A percentile compares a stretch with the other conserved stretches of the same genome.
Evolutionary conservation across 2,797 vertebrate species (phyloP).

Genomic region (Falco cherrug): DNA sequence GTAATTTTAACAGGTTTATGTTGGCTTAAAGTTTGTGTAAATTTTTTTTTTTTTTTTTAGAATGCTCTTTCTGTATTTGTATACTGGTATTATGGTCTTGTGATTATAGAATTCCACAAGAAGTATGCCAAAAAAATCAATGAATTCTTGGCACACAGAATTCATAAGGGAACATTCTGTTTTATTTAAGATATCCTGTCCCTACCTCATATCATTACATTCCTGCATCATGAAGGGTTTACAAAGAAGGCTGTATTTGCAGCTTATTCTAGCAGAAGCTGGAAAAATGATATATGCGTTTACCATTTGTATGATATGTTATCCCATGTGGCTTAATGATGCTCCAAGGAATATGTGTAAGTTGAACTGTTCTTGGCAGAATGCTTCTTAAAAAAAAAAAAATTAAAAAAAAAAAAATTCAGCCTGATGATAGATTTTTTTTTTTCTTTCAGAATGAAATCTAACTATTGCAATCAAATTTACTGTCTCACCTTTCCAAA

Average conservation of each 20-base stretch:
- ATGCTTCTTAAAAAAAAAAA: not conserved
- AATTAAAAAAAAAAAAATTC: not conserved
- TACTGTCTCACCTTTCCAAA: not conserved
- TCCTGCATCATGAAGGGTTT: not conserved
- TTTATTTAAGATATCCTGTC: slow-evolving; percentile 19
- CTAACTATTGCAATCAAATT: not conserved
- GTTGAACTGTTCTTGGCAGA: not conserved
- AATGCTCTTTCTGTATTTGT: slow-evolving; percentile 15
- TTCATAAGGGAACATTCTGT: slow-evolving; percentile 1
- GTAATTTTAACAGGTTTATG: slow-evolving; percentile 22
- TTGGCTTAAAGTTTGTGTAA: slow-evolving; percentile 20
- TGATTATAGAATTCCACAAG: not conserved
- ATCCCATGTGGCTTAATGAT: not conserved
- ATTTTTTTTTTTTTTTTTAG: not conserved
- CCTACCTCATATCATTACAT: not conserved
- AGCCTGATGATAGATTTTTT: not conserved
- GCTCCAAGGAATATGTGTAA: not conserved
- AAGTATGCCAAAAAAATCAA: slow-evolving; percentile 16
- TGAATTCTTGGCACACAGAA: slow-evolving; percentile 12
- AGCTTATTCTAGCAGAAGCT: not conserved
- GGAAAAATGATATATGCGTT: not conserved
- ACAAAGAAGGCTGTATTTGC: not conserved
- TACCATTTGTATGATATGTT: not conserved
- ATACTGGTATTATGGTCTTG: not conserved
- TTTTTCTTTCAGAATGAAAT: not conserved